A percentile compares a stretch with the other conserved stretches of the same genome.
These are phyloP conservation scores for Nothocercus julius DNA, from an alignment of 2,113 vertebrate species.

Conservation along the genomic window DNA sequence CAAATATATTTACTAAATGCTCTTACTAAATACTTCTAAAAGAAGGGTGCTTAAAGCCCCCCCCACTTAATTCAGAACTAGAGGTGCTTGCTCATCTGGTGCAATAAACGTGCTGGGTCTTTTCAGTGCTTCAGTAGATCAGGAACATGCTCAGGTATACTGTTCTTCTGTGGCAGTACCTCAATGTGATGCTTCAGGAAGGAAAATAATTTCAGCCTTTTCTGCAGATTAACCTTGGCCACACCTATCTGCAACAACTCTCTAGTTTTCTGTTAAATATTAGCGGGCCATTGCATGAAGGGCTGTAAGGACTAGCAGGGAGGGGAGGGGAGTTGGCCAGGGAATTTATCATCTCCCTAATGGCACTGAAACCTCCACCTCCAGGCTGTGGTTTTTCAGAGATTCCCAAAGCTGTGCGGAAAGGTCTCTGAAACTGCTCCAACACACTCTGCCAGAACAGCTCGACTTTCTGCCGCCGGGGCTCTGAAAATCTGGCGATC, in stretches of 20 bases:
- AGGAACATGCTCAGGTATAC: not conserved
- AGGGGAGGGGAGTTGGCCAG: not conserved
- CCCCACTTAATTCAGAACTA: not conserved
- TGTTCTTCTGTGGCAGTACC: not conserved
- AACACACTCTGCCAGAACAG: not conserved
- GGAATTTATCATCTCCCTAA: not conserved
- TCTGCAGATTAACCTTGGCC: not conserved
- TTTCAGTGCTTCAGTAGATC: not conserved
- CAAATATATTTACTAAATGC: not conserved
- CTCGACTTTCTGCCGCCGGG: not conserved
- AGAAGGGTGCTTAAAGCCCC: not conserved
- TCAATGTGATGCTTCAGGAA: not conserved
- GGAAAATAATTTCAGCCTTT: not conserved
- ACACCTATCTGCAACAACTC: not conserved
- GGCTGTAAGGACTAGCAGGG: not conserved
- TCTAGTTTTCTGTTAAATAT: not conserved
- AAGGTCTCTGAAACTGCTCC: not conserved
- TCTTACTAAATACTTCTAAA: not conserved
- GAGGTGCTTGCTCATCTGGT: rapidly evolving
- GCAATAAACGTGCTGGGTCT: not conserved
- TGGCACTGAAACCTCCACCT: not conserved
- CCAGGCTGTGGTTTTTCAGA: not conserved
- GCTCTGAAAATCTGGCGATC: not conserved
- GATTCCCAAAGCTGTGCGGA: not conserved
- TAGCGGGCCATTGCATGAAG: not conserved